Evolutionary conservation across 2,888 invertebrate genomes (phyloP).

Genomic region (Belgica antarctica): DNA sequence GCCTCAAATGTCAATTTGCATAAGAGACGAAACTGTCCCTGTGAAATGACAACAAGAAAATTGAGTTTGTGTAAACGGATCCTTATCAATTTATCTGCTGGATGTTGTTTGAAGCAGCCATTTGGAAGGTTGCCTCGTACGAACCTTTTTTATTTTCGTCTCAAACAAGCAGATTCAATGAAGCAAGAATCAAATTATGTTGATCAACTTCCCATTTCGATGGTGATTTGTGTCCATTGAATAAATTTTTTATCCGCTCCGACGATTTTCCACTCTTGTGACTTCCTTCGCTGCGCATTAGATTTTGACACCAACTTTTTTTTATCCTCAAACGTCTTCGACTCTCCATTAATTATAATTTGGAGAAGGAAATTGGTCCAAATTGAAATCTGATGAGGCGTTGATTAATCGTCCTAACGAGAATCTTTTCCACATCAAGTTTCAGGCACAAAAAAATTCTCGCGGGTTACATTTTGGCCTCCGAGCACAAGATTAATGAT

Average conservation of each 20-base stretch:
- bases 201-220: background rate
- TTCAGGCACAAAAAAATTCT: conserved; percentile 8
- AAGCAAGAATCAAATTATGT: conserved; percentile 15
- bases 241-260: background rate
- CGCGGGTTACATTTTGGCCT: conserved; percentile 16
- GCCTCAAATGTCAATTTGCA: background rate
- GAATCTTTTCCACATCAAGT: conserved; percentile 7
- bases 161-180: background rate
- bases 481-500: conserved; percentile 24
- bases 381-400: conserved; percentile 21
- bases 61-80: conserved; percentile 21
- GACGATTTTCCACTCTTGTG: background rate
- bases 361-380: background rate
- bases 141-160: too few relatives aligned
- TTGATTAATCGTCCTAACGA: conserved; percentile 18
- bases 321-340: background rate
- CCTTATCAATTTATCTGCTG: conserved; percentile 9
- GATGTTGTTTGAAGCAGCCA: background rate
- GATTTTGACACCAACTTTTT: too few relatives aligned
- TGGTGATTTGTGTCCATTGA: background rate
- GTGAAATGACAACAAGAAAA: background rate
- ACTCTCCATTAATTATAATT: conserved; percentile 12
- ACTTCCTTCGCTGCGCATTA: too few relatives aligned
- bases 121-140: background rate
- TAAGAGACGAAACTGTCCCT: background rate